Conservation (phyloP, 2,888 invertebrate species). For the Synergus japonicus region DNA sequence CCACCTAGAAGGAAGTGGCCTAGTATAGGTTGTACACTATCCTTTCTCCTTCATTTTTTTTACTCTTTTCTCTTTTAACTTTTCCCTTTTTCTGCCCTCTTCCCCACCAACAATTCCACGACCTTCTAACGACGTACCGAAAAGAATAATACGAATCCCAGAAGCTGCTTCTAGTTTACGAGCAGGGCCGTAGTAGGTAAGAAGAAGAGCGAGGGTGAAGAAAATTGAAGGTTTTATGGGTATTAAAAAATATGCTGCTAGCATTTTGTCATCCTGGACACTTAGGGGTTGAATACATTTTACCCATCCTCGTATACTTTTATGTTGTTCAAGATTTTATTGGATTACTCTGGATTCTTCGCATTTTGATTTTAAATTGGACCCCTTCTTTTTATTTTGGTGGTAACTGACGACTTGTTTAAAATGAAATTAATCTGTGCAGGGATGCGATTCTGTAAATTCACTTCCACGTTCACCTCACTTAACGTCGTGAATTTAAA, state of each 20-base stretch:
- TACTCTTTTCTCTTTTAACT: constrained; percentile 2
- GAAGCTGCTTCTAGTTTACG: constrained; percentile 32
- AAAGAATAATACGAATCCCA: constrained; percentile 60
- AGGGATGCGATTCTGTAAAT: too few relatives aligned
- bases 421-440: too few relatives aligned
- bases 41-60: neutral
- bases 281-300: constrained; percentile 19
- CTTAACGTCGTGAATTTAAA: too few relatives aligned
- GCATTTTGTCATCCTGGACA: neutral
- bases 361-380: neutral
- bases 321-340: neutral
- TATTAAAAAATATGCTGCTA: constrained; percentile 26
- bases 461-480: too few relatives aligned
- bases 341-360: neutral
- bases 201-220: constrained; percentile 37
- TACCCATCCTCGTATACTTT: neutral
- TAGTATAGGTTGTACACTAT: constrained; percentile 23
- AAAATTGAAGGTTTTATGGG: constrained; percentile 29
- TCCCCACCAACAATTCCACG: constrained; percentile 8
- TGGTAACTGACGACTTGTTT: too few relatives aligned
- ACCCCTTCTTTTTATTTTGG: too few relatives aligned
- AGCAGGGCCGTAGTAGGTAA: constrained; percentile 37
- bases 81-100: constrained; percentile 2
- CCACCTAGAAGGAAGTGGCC: constrained; percentile 34
- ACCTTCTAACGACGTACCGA: constrained; percentile 55